phyloP scores from a whole-genome alignment of 2,888 invertebrate species.

The Notocelia uddmanniana region DNA sequence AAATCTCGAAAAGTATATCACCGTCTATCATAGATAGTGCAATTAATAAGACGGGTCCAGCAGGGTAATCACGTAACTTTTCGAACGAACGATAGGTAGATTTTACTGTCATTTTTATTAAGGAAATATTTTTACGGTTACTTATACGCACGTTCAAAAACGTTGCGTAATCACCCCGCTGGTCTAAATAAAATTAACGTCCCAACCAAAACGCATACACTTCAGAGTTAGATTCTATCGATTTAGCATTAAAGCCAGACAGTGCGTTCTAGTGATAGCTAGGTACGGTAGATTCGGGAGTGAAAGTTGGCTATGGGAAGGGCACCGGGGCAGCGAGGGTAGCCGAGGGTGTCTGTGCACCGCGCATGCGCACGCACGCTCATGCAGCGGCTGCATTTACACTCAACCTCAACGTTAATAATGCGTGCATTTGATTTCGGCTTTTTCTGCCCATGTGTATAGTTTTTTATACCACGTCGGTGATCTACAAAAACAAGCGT shows the following conservation, averaged over 20 bases:
- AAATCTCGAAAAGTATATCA: no score
- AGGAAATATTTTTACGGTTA: no score
- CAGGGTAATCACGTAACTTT: no score
- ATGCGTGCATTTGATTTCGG: not conserved
- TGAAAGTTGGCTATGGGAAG: constrained; percentile 80
- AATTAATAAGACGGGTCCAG: no score
- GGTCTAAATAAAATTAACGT: constrained; percentile 1
- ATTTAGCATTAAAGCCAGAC: constrained; percentile 28
- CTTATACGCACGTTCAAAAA: no score
- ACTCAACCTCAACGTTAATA: constrained; percentile 6
- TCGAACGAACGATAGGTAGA: no score
- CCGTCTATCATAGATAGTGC: no score
- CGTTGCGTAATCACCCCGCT: not conserved
- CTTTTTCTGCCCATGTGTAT: not conserved
- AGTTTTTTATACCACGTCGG: no score
- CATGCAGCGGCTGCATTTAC: constrained; percentile 54
- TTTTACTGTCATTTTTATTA: no score
- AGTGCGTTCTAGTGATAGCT: constrained; percentile 53
- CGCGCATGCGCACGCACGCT: constrained; percentile 53
- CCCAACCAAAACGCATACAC: constrained; percentile 2
- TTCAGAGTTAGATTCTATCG: constrained; percentile 6
- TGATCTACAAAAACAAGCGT: no score
- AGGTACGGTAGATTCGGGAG: constrained; percentile 63
- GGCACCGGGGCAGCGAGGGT: constrained; percentile 75
- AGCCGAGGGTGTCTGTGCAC: constrained; percentile 59